These are phyloP conservation scores for Eugnorisma glareosa DNA, from an alignment of 2,888 invertebrate genomes.

Conservation along the genomic window DNA sequence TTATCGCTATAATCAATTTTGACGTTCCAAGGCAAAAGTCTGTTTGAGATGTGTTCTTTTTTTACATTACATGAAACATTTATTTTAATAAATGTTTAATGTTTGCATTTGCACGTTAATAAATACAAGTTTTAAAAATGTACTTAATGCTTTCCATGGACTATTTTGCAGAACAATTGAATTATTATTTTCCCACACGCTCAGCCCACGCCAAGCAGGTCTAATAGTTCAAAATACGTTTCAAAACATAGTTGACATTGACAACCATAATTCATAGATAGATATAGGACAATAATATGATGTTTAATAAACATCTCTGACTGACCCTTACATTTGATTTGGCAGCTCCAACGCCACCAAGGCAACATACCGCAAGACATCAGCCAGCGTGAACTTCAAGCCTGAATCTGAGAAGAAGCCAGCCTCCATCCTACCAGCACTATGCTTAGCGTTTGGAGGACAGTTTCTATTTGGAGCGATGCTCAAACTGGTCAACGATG, in stretches of 20 bases:
- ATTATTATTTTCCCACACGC: constrained; percentile 23
- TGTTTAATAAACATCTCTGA: constrained; percentile 10
- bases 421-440: constrained; percentile 95
- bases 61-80: no score
- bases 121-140: constrained; percentile 14
- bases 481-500: constrained; percentile 95
- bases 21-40: constrained; percentile 47
- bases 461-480: constrained; percentile 96
- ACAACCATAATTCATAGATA: not conserved
- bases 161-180: constrained; percentile 10
- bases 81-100: not conserved
- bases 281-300: not conserved
- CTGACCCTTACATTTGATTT: constrained; percentile 5
- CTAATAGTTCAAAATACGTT: not conserved
- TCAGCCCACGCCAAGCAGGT: not conserved
- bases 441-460: constrained; percentile 96
- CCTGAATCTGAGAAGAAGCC: constrained; percentile 92
- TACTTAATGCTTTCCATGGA: not conserved
- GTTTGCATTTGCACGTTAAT: constrained; percentile 19
- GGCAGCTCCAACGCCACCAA: constrained; percentile 85
- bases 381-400: constrained; percentile 94
- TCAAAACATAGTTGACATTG: not conserved
- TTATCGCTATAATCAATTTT: constrained; percentile 44
- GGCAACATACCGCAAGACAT: constrained; percentile 92
- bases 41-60: constrained; percentile 5